Conservation (phyloP, 92 coral and sea anemone species). For the Siderastrea siderea region DNA sequence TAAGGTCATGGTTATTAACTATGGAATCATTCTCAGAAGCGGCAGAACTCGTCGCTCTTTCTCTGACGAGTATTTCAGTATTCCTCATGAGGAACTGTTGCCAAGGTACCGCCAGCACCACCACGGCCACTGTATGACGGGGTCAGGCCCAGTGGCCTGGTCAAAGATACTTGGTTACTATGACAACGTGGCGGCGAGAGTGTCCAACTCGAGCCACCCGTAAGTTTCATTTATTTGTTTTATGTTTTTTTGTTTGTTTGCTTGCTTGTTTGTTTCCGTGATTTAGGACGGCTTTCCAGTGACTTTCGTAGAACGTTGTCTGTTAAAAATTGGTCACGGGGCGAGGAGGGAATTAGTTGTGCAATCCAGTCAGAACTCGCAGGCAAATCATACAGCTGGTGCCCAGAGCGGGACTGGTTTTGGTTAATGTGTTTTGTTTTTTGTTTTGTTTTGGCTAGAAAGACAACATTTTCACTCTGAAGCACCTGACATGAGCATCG, state of each 20-base stretch:
- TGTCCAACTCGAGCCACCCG: slow-evolving; percentile 66
- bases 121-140: slow-evolving; percentile 85
- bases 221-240: slow-evolving; percentile 32
- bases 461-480: too few species aligned
- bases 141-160: slow-evolving; percentile 96
- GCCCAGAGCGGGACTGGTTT: too few species aligned
- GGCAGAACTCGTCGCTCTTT: slow-evolving; percentile 67
- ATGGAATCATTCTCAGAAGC: slow-evolving; percentile 77
- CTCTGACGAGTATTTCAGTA: slow-evolving; percentile 34
- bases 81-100: slow-evolving; percentile 74
- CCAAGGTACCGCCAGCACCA: slow-evolving; percentile 88
- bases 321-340: too few species aligned
- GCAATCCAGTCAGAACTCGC: too few species aligned
- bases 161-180: slow-evolving; percentile 88
- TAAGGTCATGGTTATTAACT: slow-evolving; percentile 69
- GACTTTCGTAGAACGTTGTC: too few species aligned
- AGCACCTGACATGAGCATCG: too few species aligned
- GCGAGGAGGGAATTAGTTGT: too few species aligned
- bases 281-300: neutral
- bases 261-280: neutral
- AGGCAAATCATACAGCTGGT: too few species aligned
- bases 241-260: too few species aligned
- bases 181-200: slow-evolving; percentile 76
- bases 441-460: too few species aligned
- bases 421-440: too few species aligned